A percentile compares a stretch with the other conserved stretches of the same genome.
phyloP scores from a whole-genome alignment of 2,113 vertebrate species.

The Laticauda colubrina region DNA sequence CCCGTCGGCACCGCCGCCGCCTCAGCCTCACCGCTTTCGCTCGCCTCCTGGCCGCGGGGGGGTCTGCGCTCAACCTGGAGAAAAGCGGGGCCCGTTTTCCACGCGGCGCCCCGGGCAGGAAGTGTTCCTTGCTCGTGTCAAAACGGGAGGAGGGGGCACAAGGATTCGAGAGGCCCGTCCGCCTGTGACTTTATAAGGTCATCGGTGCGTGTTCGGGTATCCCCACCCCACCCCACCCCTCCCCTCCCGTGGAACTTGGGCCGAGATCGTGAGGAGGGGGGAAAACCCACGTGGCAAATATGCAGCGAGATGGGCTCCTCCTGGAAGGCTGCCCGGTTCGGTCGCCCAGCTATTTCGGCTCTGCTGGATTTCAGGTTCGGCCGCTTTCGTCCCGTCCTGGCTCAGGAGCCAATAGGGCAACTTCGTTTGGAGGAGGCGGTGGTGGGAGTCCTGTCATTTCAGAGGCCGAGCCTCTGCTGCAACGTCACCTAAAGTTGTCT shows the following conservation, averaged over 20 bases:
- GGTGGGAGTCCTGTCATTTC: neutral
- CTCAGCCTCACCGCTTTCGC: no score
- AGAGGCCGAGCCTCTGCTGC: neutral
- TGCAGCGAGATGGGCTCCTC: no score
- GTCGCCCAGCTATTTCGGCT: neutral
- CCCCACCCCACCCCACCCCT: fast-evolving
- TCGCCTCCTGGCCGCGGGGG: neutral
- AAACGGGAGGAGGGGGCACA: no score
- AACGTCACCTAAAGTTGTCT: neutral
- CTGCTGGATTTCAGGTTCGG: neutral
- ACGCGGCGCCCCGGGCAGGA: neutral
- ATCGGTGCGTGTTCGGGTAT: neutral
- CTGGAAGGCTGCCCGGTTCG: neutral
- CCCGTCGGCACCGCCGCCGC: neutral
- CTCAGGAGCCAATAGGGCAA: neutral
- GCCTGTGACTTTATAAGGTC: slow-evolving; percentile 18
- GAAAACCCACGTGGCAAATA: neutral
- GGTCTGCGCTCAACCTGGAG: neutral
- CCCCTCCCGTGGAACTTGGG: neutral
- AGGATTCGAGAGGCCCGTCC: neutral
- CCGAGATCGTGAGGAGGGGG: neutral
- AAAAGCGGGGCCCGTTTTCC: neutral
- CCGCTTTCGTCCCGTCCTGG: neutral
- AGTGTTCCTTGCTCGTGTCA: neutral
- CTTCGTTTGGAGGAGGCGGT: neutral